phyloP scores from a whole-genome alignment of 2,888 invertebrate species.

The Acronicta psi region DNA sequence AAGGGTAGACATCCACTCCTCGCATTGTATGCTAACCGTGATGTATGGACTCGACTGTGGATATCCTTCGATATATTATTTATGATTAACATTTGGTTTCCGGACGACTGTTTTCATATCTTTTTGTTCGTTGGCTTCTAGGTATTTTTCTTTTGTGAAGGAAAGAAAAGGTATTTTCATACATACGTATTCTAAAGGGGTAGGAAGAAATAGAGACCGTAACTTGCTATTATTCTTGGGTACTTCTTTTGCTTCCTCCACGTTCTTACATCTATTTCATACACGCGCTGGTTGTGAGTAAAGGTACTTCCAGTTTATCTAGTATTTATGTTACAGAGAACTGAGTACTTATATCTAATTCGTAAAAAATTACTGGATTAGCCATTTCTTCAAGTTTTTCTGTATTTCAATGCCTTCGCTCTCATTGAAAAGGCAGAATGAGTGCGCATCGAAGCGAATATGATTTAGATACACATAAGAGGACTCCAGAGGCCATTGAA shows the following conservation, averaged over 20 bases:
- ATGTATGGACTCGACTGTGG: slow-evolving; percentile 16
- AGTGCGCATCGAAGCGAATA: not conserved
- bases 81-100: slow-evolving; percentile 36
- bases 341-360: too few species aligned
- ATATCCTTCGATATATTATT: slow-evolving; percentile 33
- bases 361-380: too few species aligned
- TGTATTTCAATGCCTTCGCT: not conserved
- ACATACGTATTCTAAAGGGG: too few species aligned
- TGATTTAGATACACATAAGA: not conserved
- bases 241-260: too few species aligned
- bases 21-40: slow-evolving; percentile 33
- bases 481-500: not conserved
- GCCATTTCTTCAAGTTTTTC: not conserved
- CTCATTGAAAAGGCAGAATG: not conserved
- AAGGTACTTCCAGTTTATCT: too few species aligned
- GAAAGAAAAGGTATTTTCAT: too few species aligned
- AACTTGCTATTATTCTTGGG: too few species aligned
- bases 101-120: slow-evolving; percentile 5
- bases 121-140: not conserved
- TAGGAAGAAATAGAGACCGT: too few species aligned
- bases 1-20: slow-evolving; percentile 8
- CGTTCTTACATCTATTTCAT: too few species aligned
- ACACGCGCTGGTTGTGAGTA: too few species aligned
- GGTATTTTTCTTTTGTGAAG: not conserved
- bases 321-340: too few species aligned